Evolutionary conservation across 2,888 invertebrate species (phyloP).

Genomic region (Eretmocerus hayati): DNA sequence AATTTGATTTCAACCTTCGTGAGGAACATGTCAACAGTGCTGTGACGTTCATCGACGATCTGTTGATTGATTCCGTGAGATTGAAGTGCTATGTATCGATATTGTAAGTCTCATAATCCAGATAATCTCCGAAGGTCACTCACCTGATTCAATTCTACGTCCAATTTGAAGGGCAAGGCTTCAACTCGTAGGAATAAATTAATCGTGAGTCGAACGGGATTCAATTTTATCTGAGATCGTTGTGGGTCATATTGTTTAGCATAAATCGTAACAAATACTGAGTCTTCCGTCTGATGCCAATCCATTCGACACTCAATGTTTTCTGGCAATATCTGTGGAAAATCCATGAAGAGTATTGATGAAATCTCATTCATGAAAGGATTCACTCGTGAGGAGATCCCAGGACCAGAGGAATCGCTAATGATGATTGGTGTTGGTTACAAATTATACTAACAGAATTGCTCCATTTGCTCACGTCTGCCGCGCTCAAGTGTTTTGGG

Average conservation of each 20-base stretch:
- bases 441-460: too few species aligned
- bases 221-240: slow-evolving; percentile 68
- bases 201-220: slow-evolving; percentile 72
- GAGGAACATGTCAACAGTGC: slow-evolving; percentile 71
- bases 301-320: too few species aligned
- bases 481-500: too few species aligned
- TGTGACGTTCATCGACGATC: slow-evolving; percentile 68
- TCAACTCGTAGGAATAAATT: slow-evolving; percentile 74
- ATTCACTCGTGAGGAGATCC: too few species aligned
- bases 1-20: slow-evolving; percentile 91
- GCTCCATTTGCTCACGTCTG: too few species aligned
- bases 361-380: too few species aligned
- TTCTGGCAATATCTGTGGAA: too few species aligned
- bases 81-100: too few species aligned
- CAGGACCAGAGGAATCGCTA: too few species aligned
- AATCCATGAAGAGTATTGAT: too few species aligned
- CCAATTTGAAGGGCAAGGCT: slow-evolving; percentile 64
- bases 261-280: slow-evolving; percentile 82
- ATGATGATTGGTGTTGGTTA: too few species aligned
- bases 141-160: slow-evolving; percentile 78
- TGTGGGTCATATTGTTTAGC: slow-evolving; percentile 83
- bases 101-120: too few species aligned
- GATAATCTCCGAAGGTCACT: slow-evolving; percentile 42
- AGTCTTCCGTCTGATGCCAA: slow-evolving; percentile 89
- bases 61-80: slow-evolving; percentile 45